Conservation (phyloP, 2,888 invertebrate genomes). For the Thymelicus lineola region DNA sequence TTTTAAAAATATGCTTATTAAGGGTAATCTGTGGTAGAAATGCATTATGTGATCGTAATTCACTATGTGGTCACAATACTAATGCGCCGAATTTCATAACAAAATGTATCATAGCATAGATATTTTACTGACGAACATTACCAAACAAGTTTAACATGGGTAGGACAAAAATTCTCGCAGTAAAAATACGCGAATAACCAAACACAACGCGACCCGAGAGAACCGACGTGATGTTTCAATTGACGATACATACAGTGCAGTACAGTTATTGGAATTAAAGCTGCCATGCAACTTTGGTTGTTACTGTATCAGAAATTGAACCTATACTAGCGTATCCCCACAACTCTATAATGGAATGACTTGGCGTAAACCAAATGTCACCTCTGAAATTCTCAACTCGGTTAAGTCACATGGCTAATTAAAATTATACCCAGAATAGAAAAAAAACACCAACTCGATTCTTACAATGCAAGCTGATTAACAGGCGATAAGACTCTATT, state of each 20-base stretch:
- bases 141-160: slow-evolving; percentile 19
- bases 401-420: slow-evolving; percentile 47
- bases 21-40: too few relatives aligned
- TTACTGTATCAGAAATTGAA: slow-evolving; percentile 3
- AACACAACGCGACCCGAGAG: slow-evolving; percentile 17
- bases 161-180: slow-evolving; percentile 18
- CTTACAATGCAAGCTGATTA: slow-evolving; percentile 55
- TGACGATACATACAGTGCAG: slow-evolving; percentile 25
- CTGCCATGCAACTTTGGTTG: slow-evolving; percentile 17
- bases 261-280: slow-evolving; percentile 26
- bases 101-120: background rate
- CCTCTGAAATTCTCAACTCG: slow-evolving; percentile 24
- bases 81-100: too few relatives aligned
- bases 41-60: too few relatives aligned
- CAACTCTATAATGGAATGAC: slow-evolving; percentile 7
- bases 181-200: slow-evolving; percentile 24
- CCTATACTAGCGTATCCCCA: slow-evolving; percentile 19
- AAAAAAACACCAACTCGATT: slow-evolving; percentile 49
- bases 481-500: slow-evolving; percentile 54
- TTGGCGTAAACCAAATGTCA: slow-evolving; percentile 33
- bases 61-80: too few relatives aligned
- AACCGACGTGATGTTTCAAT: slow-evolving; percentile 18
- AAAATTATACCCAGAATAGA: slow-evolving; percentile 48
- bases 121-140: background rate
- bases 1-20: too few relatives aligned